Conservation (phyloP, 1,140 invertebrate species). For the Aplysia californica region DNA sequence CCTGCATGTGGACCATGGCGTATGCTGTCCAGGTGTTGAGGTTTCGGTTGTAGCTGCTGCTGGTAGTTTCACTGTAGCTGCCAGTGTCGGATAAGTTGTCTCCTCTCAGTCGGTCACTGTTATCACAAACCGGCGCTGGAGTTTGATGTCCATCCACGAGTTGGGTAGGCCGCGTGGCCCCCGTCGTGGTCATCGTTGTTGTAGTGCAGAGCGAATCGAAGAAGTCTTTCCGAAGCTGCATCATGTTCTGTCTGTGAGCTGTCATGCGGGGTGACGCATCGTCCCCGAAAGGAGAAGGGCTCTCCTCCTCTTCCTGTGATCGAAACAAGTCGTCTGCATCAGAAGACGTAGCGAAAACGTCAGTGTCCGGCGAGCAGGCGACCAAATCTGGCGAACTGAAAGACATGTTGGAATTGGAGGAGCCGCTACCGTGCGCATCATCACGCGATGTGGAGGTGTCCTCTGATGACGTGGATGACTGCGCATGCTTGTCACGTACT, state of each 20-base stretch:
- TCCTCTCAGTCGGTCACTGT: no score
- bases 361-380: conserved; percentile 1
- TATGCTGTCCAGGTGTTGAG: conserved; percentile 28
- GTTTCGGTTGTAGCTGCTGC: conserved; percentile 18
- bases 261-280: no score
- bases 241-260: not conserved
- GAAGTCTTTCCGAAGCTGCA: conserved; percentile 7
- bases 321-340: conserved; percentile 14
- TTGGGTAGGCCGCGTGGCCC: no score
- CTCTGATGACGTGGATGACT: conserved; percentile 3
- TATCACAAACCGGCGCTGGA: no score
- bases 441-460: conserved; percentile 10
- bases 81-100: conserved; percentile 15
- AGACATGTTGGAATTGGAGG: conserved; percentile 20
- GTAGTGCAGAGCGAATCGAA: conserved; percentile 11
- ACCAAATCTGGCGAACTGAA: conserved; percentile 18
- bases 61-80: conserved; percentile 5
- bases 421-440: not conserved
- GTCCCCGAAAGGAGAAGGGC: not conserved
- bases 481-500: no score
- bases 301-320: conserved; percentile 21
- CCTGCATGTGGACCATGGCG: conserved; percentile 22
- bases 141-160: no score
- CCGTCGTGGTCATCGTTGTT: no score
- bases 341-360: conserved; percentile 17